Conservation (phyloP, 2,113 vertebrate genomes). For the Sialia sialis region DNA sequence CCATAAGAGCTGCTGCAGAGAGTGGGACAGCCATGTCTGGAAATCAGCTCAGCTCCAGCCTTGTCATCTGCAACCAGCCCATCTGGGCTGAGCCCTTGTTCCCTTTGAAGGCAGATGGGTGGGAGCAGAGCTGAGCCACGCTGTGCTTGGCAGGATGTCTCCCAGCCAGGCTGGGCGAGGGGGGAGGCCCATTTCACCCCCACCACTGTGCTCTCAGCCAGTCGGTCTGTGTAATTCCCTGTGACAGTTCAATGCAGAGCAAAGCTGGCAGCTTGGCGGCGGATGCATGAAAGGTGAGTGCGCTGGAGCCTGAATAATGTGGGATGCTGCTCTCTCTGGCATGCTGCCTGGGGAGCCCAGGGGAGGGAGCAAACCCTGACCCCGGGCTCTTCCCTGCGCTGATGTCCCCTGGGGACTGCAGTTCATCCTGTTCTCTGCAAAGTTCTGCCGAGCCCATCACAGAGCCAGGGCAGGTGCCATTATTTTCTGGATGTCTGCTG, state of each 20-base stretch:
- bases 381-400: neutral
- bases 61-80: neutral
- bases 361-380: neutral
- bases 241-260: constrained; percentile 63
- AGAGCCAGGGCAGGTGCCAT: neutral
- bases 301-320: constrained; percentile 45
- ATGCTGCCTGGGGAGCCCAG: neutral
- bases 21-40: neutral
- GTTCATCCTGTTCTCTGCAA: neutral
- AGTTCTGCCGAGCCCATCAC: neutral
- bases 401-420: neutral
- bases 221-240: constrained; percentile 45
- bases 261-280: neutral
- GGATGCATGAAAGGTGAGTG: constrained; percentile 42
- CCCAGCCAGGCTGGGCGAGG: neutral
- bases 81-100: neutral
- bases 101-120: neutral
- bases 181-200: neutral
- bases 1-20: neutral
- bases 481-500: neutral
- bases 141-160: neutral
- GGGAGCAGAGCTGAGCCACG: neutral
- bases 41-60: neutral
- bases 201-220: neutral
- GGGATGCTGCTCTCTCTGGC: neutral